A percentile compares a stretch with the other conserved stretches of the same genome.
Conservation (phyloP, 1,140 invertebrate species). For the Ostrea edulis region DNA sequence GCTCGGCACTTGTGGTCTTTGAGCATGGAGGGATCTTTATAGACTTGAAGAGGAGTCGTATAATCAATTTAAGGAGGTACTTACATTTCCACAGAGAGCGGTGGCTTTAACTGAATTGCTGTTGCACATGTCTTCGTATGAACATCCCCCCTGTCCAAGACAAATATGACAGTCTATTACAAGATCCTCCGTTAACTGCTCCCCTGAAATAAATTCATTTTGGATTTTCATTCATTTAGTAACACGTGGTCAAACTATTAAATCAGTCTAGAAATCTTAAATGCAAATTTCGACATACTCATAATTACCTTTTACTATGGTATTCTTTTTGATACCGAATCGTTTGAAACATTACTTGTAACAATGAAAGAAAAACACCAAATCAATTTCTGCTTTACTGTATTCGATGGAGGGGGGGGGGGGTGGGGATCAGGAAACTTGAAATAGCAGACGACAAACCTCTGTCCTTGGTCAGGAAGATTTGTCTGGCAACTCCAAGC, state of each 20-base stretch:
- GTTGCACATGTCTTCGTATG: background rate
- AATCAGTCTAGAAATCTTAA: too few relatives aligned
- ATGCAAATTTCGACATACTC: too few relatives aligned
- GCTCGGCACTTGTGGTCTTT: too few relatives aligned
- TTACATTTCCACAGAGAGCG: constrained; percentile 6
- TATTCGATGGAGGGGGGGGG: too few relatives aligned
- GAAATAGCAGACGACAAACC: background rate
- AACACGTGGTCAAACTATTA: too few relatives aligned
- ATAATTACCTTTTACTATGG: too few relatives aligned
- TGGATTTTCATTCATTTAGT: too few relatives aligned
- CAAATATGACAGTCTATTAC: constrained; percentile 3
- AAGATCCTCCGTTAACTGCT: background rate
- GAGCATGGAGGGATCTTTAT: too few relatives aligned
- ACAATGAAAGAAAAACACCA: background rate
- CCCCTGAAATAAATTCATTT: background rate
- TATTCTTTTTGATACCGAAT: too few relatives aligned
- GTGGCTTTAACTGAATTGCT: background rate
- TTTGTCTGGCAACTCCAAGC: background rate
- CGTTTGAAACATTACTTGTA: too few relatives aligned
- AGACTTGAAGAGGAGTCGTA: too few relatives aligned
- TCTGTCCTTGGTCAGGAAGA: background rate
- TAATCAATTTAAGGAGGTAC: background rate
- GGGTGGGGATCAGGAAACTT: too few relatives aligned
- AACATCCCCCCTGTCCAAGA: background rate
- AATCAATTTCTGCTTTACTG: background rate